Evolutionary conservation across 2,797 vertebrate species (phyloP).

Genomic region (Falco rusticolus): DNA sequence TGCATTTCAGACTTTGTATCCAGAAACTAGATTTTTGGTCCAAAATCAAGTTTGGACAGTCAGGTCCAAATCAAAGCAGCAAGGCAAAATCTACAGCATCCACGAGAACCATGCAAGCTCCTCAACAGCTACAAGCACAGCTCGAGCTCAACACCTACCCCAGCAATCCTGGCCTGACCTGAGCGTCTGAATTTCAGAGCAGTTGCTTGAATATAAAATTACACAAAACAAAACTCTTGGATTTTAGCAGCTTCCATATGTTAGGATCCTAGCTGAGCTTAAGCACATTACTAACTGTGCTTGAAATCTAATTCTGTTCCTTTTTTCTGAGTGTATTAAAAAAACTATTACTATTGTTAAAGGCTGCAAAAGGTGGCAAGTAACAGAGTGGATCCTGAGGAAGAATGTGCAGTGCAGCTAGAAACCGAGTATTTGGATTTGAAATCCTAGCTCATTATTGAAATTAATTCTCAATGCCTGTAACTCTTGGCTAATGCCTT

Average conservation of each 20-base stretch:
- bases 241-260: not conserved
- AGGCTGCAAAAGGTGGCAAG: not conserved
- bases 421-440: not conserved
- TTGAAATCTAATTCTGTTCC: not conserved
- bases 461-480: conserved; percentile 16
- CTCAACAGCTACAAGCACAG: not conserved
- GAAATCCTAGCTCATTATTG: conserved; percentile 16
- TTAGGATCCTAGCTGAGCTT: not conserved
- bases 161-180: not conserved
- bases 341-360: not conserved
- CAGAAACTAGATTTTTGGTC: not conserved
- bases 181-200: not conserved
- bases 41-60: not conserved
- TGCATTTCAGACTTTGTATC: not conserved
- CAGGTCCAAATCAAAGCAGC: not conserved
- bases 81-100: not conserved
- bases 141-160: not conserved
- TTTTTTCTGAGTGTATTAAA: not conserved
- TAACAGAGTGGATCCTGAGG: not conserved
- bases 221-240: not conserved
- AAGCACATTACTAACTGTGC: not conserved
- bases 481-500: conserved; percentile 16
- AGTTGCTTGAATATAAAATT: not conserved
- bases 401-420: conserved; percentile 2
- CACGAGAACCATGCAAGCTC: not conserved